Percentiles rank a stretch among this genome's conserved stretches.
These are phyloP conservation scores for Pterostichus niger DNA, from an alignment of 2,888 invertebrate genomes.

Conservation along the genomic window DNA sequence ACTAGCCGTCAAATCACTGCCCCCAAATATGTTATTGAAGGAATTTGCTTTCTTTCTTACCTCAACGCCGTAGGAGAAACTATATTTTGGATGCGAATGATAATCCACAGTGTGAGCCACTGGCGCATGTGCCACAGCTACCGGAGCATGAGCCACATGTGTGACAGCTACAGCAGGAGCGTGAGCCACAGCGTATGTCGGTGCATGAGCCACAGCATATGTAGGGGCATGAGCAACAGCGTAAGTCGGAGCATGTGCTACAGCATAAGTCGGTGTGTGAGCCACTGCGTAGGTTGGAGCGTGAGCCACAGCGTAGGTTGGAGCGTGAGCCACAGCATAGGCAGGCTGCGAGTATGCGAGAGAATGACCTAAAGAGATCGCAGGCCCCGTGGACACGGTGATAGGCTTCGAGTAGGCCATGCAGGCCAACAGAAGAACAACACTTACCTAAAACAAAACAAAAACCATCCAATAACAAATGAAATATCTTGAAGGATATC, in stretches of 20 bases:
- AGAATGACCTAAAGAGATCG: conserved; percentile 17
- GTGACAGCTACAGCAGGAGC: conserved; percentile 68
- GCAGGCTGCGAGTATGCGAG: conserved; percentile 39
- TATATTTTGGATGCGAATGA: conserved; percentile 67
- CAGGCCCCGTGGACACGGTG: conserved; percentile 42
- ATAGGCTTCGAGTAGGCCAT: conserved; percentile 48
- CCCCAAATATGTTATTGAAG: too few species aligned
- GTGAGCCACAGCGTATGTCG: conserved; percentile 19
- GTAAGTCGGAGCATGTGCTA: conserved; percentile 66
- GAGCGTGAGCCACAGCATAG: conserved; percentile 26
- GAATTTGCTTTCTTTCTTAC: conserved; percentile 4
- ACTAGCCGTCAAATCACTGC: too few species aligned
- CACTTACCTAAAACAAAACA: conserved; percentile 27
- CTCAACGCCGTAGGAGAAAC: conserved; percentile 60
- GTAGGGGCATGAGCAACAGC: conserved; percentile 67
- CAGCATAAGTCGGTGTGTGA: conserved; percentile 71
- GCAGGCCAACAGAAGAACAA: conserved; percentile 17
- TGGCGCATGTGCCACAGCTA: conserved; percentile 67
- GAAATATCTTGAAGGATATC: too few species aligned
- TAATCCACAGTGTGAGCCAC: conserved; percentile 69
- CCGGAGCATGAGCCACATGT: conserved; percentile 64
- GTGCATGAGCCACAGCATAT: conserved; percentile 20
- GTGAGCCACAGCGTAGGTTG: conserved; percentile 68
- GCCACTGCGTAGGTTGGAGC: conserved; percentile 68
- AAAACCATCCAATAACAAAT: too few species aligned